phyloP scores from a whole-genome alignment of 1,140 invertebrate species.

The Cydia splendana region DNA sequence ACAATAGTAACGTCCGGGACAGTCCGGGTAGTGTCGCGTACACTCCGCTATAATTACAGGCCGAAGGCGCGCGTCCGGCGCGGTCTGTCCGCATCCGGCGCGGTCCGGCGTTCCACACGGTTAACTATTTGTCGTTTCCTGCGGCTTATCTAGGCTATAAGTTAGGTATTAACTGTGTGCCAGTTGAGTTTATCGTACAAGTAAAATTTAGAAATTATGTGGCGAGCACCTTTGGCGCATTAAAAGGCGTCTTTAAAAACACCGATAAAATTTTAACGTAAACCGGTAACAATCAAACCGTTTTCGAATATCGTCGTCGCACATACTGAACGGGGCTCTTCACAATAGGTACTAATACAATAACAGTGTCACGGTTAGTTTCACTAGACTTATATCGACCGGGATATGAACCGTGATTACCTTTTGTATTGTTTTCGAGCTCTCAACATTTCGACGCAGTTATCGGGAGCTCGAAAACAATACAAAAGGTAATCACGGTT shows the following conservation, averaged over 20 bases:
- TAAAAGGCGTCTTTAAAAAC: too few relatives aligned
- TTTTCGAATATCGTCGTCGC: neutral
- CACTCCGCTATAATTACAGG: neutral
- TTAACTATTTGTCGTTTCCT: conserved; percentile 30
- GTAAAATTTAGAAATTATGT: too few relatives aligned
- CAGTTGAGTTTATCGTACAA: neutral
- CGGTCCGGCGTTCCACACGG: conserved; percentile 21
- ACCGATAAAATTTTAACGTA: neutral
- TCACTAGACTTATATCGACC: too few relatives aligned
- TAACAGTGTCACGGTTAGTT: too few relatives aligned
- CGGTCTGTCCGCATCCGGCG: neutral
- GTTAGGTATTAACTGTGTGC: conserved; percentile 1
- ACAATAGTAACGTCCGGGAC: neutral
- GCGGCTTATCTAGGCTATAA: conserved; percentile 2
- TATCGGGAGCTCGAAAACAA: too few relatives aligned
- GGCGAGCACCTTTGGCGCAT: too few relatives aligned
- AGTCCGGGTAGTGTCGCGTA: conserved; percentile 7
- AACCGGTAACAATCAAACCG: neutral
- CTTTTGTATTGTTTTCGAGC: too few relatives aligned
- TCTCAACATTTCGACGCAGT: too few relatives aligned
- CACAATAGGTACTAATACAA: too few relatives aligned
- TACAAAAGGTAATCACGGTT: too few relatives aligned
- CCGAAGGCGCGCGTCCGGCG: neutral
- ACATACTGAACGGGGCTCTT: too few relatives aligned
- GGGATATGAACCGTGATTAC: too few relatives aligned